Base-by-base conservation (phyloP, 2,797 vertebrate genomes). In the Chelonia mydas region DNA sequence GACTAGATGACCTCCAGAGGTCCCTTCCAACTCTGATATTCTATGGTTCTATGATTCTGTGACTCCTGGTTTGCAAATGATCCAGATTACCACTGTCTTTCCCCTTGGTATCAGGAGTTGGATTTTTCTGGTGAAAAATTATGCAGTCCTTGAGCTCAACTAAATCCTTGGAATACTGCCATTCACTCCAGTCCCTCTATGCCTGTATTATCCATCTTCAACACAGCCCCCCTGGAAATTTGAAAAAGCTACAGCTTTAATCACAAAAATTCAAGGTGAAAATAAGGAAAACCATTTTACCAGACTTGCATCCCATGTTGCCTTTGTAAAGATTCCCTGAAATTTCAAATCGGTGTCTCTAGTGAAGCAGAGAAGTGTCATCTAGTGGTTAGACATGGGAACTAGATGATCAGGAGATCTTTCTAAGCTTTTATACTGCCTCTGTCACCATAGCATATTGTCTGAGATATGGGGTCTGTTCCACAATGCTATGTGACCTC, bases 71-170 rank as follows among this genome's bases (percentile, higher is more conserved):
- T 72, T 2, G 2, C 68, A 94, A 92, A 87, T 37, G 33, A 41
- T 93, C 49, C 11, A 47, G 2, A 61, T 81, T 95, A 94, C 91
- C 86, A 80, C 16, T 90, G 65, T 15, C 31, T 83, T 8, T 11
- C 31, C 15, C 11, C 3, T 87, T 84, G 54, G 11, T 49, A 59
- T 49, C 1, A 74, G 1, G 1, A 55, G 11, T 9, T 3, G 4
- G 83, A 8, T 31, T 83, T 92, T 92, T 86, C 59, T 28, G 13
- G 4, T 47, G 21, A 77, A 91, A 94, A 27, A 2, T 27, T 4
- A 3, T 7, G 28, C 41, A 51, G 53, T 4, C 11, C 53, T 41
- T 59, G 33, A 81, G 87, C 50, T 93, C 81, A 81, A 28, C 15
- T 51, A 12, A 86, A 13, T 65, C 19, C 61, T 81, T 78, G 23